phyloP scores from a whole-genome alignment of 2,113 vertebrate species.

The Centropus unirufus region DNA sequence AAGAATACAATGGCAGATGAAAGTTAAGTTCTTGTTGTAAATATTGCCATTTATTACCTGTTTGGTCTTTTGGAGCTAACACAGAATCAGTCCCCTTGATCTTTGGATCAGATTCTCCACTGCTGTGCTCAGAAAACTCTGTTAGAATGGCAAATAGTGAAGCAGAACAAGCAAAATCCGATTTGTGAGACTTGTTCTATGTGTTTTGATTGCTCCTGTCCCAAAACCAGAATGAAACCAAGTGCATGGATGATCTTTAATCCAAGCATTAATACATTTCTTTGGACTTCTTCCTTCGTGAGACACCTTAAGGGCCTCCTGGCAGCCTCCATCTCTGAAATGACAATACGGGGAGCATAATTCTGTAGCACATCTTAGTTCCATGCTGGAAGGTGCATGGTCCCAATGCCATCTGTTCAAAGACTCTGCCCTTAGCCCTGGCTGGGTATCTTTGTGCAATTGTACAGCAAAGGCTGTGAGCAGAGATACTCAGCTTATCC shows the following conservation, averaged over 20 bases:
- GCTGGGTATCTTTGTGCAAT: not conserved
- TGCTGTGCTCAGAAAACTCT: not conserved
- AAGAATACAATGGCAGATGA: not conserved
- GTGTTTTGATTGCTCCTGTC: not conserved
- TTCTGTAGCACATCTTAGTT: not conserved
- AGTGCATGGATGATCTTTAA: not conserved
- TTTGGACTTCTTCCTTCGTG: not conserved
- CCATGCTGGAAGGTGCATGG: not conserved
- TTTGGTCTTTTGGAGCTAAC: conserved; percentile 41
- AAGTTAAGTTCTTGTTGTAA: conserved; percentile 76
- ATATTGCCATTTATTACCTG: conserved; percentile 82
- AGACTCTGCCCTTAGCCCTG: not conserved
- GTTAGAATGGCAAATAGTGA: no score
- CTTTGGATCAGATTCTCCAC: not conserved
- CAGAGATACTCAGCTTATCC: not conserved
- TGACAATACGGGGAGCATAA: not conserved
- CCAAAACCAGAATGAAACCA: not conserved
- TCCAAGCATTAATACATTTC: not conserved
- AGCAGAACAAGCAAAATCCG: not conserved
- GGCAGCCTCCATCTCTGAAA: not conserved
- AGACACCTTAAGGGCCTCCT: not conserved
- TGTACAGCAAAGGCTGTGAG: not conserved
- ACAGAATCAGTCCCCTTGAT: not conserved
- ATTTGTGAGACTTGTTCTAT: not conserved
- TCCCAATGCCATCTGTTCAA: not conserved